Evolutionary conservation across 2,888 invertebrate species (phyloP).

Genomic region (Zygogramma bicolorata): DNA sequence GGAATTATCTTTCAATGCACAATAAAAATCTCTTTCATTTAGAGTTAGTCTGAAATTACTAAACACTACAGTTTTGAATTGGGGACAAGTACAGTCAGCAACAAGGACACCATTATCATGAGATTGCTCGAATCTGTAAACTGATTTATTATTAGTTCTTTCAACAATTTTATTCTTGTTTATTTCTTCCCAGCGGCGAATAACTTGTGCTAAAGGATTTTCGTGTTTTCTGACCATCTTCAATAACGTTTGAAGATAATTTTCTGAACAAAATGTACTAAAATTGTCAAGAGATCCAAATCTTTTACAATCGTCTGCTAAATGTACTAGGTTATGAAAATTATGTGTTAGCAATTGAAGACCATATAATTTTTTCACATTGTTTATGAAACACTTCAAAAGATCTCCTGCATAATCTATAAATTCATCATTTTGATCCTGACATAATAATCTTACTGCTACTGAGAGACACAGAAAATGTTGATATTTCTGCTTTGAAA

Average conservation of each 20-base stretch:
- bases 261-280: conserved; percentile 1
- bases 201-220: neutral
- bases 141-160: neutral
- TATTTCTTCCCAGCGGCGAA: neutral
- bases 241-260: neutral
- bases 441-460: neutral
- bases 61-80: neutral
- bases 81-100: neutral
- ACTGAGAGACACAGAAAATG: neutral
- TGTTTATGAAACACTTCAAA: neutral
- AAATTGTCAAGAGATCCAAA: conserved; percentile 11
- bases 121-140: neutral
- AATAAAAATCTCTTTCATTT: neutral
- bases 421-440: neutral
- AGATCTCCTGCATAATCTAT: neutral
- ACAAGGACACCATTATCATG: neutral
- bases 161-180: neutral
- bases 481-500: neutral
- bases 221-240: too few species aligned
- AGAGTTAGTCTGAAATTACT: neutral
- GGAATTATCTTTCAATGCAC: neutral
- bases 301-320: conserved; percentile 1
- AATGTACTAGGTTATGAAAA: conserved; percentile 9
- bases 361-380: neutral
- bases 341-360: conserved; percentile 7